Conservation (phyloP, 2,797 vertebrate genomes). For the Eutrigla gurnardus region DNA sequence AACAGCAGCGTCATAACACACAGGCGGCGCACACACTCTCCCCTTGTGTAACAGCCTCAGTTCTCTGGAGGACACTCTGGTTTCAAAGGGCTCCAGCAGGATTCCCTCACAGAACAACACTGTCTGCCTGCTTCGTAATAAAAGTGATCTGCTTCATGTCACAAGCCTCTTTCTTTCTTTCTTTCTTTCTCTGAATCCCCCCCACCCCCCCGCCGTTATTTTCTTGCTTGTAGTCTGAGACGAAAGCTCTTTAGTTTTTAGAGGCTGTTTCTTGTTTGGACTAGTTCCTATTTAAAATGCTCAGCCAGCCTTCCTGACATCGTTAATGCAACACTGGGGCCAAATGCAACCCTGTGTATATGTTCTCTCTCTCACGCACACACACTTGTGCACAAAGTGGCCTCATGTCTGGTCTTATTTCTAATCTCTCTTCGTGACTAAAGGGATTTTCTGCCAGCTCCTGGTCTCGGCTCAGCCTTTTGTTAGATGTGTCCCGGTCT, state of each 20-base stretch:
- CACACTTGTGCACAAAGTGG: slow-evolving; percentile 38
- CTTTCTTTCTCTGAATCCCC: background rate
- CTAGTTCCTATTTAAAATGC: slow-evolving; percentile 85
- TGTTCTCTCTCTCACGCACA: slow-evolving; percentile 16
- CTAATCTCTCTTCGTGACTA: slow-evolving; percentile 75
- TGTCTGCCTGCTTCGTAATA: slow-evolving; percentile 86
- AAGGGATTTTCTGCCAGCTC: slow-evolving; percentile 62
- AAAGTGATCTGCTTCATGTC: slow-evolving; percentile 91
- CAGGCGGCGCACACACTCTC: slow-evolving; percentile 18
- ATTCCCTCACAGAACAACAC: slow-evolving; percentile 87
- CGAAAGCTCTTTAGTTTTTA: slow-evolving; percentile 82
- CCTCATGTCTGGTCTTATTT: slow-evolving; percentile 85
- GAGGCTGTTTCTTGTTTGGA: slow-evolving; percentile 85
- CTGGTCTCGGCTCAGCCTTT: slow-evolving; percentile 61
- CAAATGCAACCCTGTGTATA: slow-evolving; percentile 81
- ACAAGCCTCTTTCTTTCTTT: slow-evolving; percentile 77
- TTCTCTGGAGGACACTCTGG: slow-evolving; percentile 75
- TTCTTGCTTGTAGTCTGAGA: slow-evolving; percentile 72
- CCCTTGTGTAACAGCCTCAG: slow-evolving; percentile 39
- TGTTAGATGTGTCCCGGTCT: slow-evolving; percentile 30
- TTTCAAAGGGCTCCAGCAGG: slow-evolving; percentile 82
- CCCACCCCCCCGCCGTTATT: slow-evolving; percentile 1
- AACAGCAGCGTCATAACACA: slow-evolving; percentile 26
- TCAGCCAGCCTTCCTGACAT: slow-evolving; percentile 69
- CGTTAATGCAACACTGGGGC: slow-evolving; percentile 79